Base-by-base conservation (phyloP, 2,113 vertebrate genomes). In the Hiodon tergisus region DNA sequence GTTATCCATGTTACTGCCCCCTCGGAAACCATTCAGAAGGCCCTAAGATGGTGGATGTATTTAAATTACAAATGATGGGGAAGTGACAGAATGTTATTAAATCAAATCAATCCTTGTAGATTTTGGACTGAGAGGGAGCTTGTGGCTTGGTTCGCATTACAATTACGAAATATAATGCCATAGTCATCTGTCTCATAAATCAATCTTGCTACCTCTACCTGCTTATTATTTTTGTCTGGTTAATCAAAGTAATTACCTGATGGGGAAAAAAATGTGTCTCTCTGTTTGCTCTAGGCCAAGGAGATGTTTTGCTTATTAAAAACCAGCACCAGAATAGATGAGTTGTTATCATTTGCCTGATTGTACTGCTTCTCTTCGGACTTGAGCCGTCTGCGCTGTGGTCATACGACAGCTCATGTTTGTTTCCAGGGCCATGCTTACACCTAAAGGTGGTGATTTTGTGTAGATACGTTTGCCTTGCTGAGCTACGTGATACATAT, bases 221-320 rank as follows among this genome's bases (percentile, higher is more conserved):
- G 31, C 31, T 31, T 71, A 78, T 76, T 77, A 76, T 81, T 82
- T 76, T 85, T 79, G 82, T 58, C 78, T 76, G 72, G 77, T 72
- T 76, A 76, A 77, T 86, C 82, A 85, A 84, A 84, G 79, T 71
- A 78, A 81, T 83, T 83, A 77, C 84, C 83, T 72, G 81, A 86
- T 82, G 63, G 75, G 74, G 80, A 58, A 72, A 70, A 67, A 71
- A 51, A 61, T 78, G 71, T 59, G 55, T 82, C 75, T 2, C n/a
- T 69, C 53, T 67, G 65, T 72, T 54, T 79, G 70, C 51, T 13
- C 78, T 72, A 13, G 66, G 81, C 75, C 72, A 31, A n/a, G 81
- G 78, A 78, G 78, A 74, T 11, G 16, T 71, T 46, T 63, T 61
- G 5, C 60, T 77, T 72, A 80, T 86, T 75, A 81, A 84, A 31